These are phyloP conservation scores for Seriola rivoliana DNA, from an alignment of 2,113 vertebrate species.

Conservation along the genomic window DNA sequence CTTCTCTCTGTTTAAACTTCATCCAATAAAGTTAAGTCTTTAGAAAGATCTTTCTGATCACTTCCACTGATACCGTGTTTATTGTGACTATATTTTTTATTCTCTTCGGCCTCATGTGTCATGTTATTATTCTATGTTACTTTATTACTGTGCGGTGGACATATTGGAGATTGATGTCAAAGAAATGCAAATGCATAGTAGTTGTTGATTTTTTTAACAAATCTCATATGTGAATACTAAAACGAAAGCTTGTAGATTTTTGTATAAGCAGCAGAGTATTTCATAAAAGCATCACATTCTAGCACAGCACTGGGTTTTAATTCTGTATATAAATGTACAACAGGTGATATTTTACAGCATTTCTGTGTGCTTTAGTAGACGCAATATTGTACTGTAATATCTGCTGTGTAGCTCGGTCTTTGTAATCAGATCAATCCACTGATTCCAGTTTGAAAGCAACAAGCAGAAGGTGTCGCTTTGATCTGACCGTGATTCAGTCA, in stretches of 20 bases:
- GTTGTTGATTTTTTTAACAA: conserved; percentile 44
- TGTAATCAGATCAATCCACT: conserved; percentile 9
- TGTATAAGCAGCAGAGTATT: conserved; percentile 72
- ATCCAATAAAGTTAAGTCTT: neutral
- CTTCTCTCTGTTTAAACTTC: conserved; percentile 39
- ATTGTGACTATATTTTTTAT: conserved; percentile 10
- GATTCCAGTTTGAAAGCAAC: conserved; percentile 29
- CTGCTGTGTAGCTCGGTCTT: conserved; percentile 54
- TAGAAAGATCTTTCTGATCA: neutral
- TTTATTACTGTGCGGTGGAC: conserved; percentile 45
- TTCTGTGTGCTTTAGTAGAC: conserved; percentile 56
- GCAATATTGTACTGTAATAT: conserved; percentile 51
- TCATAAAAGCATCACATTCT: conserved; percentile 53
- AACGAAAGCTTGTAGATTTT: conserved; percentile 72
- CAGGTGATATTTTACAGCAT: conserved; percentile 61
- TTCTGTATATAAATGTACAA: conserved; percentile 69
- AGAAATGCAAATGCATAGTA: conserved; percentile 38
- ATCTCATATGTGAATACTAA: conserved; percentile 70
- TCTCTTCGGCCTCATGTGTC: neutral
- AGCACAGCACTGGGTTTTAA: conserved; percentile 60
- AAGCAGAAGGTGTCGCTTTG: neutral
- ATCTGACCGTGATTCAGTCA: neutral
- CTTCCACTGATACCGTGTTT: conserved; percentile 11
- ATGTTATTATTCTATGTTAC: neutral
- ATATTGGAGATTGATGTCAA: conserved; percentile 51